Evolutionary conservation across 1,140 invertebrate species (phyloP), one percentile per base, ranked within the genome.

Genomic region (Heliothis virescens): DNA sequence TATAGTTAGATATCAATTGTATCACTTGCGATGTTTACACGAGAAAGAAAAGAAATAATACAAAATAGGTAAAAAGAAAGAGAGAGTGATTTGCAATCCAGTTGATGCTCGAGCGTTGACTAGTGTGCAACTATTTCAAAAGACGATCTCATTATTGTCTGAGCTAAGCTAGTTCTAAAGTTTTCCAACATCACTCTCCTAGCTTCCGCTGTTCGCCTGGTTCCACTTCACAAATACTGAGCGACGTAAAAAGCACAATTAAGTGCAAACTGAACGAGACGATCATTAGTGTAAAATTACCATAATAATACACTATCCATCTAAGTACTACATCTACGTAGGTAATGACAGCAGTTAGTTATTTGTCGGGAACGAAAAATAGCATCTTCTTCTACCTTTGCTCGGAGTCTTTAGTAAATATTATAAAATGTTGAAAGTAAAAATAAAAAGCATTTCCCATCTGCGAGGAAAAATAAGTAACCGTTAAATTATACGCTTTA

Each of bases 1-100:
- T 12, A 65, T 76, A 76, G 75, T 78, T 78, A 78, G 75, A 78
- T 78, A 78, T 69, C 26, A 67, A 78, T 78, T 57, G 4, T 48
- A 69, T 78, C 75, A 78, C 75, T 16, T 34, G 15, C 63, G 21
- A 55, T 76, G 74, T 65, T 78, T 78, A 69, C 75, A 78, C 75
- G 53, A 11, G 26, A 47, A 67, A 57, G 11, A 16, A 26, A 59
- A 7, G 55, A 74, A 41, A 48, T n/a, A n/a, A n/a, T n/a, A n/a
- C n/a, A n/a, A n/a, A n/a, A n/a, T n/a, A 62, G 16, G 48, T 50
- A 50, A 74, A n/a, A 74, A 29, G 16, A 29, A 13, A 11, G 15
- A 41, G 34, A 34, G 34, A 34, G 34, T 48, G 12, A 4, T 16
- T 63, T 29, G 15, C 0, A 53, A 13, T 53, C 52, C 1, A 0